Evolutionary conservation across 1,140 invertebrate species (phyloP).

Genomic region (Bilobella aurantiaca): DNA sequence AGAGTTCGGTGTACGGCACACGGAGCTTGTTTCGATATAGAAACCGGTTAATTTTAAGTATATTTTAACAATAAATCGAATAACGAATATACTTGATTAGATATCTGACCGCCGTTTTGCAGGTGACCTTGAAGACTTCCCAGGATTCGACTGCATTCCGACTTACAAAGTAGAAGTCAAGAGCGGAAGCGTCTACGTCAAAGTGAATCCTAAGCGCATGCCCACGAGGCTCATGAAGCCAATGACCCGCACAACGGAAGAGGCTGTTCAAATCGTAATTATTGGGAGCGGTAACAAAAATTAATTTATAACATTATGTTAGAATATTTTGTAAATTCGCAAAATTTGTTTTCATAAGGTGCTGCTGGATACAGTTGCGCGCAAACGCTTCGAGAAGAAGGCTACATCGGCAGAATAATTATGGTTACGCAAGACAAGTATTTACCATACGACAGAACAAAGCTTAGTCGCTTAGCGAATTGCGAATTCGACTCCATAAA

Average conservation of each 20-base stretch:
- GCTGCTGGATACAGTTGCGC: constrained; percentile 70
- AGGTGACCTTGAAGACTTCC: constrained; percentile 80
- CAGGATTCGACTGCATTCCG: constrained; percentile 77
- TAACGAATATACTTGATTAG: background rate
- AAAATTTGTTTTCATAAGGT: constrained; percentile 54
- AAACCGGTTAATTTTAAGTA: constrained; percentile 7
- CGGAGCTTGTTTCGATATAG: background rate
- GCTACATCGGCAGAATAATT: constrained; percentile 68
- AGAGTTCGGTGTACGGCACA: background rate
- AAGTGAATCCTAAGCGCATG: background rate
- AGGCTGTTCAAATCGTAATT: constrained; percentile 10
- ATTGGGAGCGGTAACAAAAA: constrained; percentile 44
- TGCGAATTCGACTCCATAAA: no score
- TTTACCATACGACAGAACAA: constrained; percentile 79
- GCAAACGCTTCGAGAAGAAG: constrained; percentile 77
- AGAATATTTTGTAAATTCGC: constrained; percentile 41
- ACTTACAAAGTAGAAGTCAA: constrained; percentile 46
- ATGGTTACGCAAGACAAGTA: constrained; percentile 65
- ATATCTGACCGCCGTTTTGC: no score
- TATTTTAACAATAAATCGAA: no score
- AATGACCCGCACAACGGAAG: constrained; percentile 28
- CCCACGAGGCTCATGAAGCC: constrained; percentile 39
- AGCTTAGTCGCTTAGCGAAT: no score
- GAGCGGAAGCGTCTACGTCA: background rate
- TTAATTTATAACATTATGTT: constrained; percentile 22